Conservation (phyloP, 2,113 vertebrate species). For the Nothoprocta pentlandii region DNA sequence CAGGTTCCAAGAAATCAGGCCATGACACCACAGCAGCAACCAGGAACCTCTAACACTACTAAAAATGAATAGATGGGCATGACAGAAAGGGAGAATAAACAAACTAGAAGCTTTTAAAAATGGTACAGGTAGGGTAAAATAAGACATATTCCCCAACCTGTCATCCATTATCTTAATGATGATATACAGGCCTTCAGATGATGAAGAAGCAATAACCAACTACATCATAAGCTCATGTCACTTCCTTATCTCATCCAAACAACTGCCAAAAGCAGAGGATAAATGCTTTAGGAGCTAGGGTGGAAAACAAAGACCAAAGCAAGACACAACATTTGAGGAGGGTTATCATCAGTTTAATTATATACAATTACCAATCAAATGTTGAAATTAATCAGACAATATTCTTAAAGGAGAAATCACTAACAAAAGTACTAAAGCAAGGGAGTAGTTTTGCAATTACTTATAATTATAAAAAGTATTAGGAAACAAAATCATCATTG, state of each 20-base stretch:
- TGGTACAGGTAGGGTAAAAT: background rate
- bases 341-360: background rate
- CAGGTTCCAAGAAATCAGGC: slow-evolving; percentile 48
- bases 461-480: background rate
- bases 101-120: background rate
- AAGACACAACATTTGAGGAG: background rate
- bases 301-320: background rate
- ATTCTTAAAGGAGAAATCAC: background rate
- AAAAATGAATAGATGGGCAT: background rate
- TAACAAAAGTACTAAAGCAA: background rate
- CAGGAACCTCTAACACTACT: slow-evolving; percentile 11
- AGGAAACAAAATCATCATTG: background rate
- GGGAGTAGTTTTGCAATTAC: background rate
- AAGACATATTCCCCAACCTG: background rate
- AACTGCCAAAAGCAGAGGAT: background rate
- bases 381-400: background rate
- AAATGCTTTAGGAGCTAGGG: background rate
- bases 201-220: background rate
- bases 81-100: background rate
- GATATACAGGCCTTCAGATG: background rate
- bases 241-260: background rate
- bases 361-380: background rate
- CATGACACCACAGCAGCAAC: slow-evolving; percentile 39
- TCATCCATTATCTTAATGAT: background rate
- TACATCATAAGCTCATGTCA: background rate